Evolutionary conservation across 2,797 vertebrate genomes (phyloP).

Genomic region (Sarcoramphus papa): DNA sequence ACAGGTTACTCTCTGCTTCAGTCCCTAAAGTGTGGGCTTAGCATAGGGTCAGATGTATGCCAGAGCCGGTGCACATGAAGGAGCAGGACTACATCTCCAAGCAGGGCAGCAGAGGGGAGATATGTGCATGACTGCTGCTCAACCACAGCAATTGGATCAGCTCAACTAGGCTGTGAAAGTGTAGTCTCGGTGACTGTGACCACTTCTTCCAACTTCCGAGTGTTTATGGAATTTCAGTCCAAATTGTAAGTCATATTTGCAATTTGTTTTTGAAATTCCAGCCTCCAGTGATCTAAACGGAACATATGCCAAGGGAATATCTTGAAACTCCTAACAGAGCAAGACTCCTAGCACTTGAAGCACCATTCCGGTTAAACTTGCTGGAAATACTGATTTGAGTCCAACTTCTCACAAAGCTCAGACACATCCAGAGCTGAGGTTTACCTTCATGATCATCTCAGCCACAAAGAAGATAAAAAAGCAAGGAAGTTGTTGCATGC

Average conservation of each 20-base stretch:
- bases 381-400: neutral
- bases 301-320: neutral
- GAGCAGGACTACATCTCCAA: neutral
- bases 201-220: neutral
- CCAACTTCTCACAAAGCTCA: neutral
- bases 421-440: neutral
- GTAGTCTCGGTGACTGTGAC: rapidly evolving
- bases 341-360: neutral
- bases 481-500: neutral
- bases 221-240: neutral
- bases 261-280: neutral
- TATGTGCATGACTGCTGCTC: rapidly evolving
- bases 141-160: neutral
- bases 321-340: neutral
- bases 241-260: neutral
- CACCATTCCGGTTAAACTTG: neutral
- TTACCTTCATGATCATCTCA: neutral
- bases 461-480: neutral
- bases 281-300: neutral
- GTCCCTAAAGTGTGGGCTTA: neutral
- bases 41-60: neutral
- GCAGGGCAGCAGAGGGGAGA: neutral
- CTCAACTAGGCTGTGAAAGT: neutral
- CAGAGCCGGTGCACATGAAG: rapidly evolving
- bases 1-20: neutral